phyloP scores from a whole-genome alignment of 1,140 invertebrate species.

The Pectinophora gossypiella region DNA sequence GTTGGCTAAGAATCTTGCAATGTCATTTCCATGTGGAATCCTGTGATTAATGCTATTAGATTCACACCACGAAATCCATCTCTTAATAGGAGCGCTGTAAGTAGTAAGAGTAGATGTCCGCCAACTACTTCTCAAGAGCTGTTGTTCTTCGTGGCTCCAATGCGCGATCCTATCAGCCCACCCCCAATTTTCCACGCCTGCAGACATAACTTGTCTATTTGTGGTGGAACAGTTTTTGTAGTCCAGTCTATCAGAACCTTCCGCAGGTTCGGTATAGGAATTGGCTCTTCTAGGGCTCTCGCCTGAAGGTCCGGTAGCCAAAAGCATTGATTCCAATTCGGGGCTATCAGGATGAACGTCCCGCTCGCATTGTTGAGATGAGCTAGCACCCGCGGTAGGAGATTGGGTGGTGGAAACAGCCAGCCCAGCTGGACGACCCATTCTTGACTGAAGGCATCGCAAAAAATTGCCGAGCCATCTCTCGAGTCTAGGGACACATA shows the following conservation, averaged over 20 bases:
- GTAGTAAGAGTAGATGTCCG: background rate
- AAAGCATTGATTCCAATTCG: conserved; percentile 25
- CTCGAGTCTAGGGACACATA: conserved; percentile 27
- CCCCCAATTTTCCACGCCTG: conserved; percentile 4
- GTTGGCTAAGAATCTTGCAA: background rate
- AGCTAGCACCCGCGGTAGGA: conserved; percentile 14
- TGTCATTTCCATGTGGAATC: too few relatives aligned
- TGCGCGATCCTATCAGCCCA: background rate
- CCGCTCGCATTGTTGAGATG: background rate
- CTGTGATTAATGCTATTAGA: too few relatives aligned
- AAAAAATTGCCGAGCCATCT: conserved; percentile 28
- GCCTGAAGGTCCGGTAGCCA: conserved; percentile 22
- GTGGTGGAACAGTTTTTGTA: background rate
- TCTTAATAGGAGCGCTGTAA: too few relatives aligned
- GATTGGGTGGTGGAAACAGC: conserved; percentile 37
- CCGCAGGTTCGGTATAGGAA: conserved; percentile 10
- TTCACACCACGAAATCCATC: too few relatives aligned
- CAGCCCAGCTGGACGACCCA: conserved; percentile 37
- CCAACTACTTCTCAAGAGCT: background rate
- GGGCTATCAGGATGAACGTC: conserved; percentile 10
- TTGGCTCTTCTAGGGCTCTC: conserved; percentile 13
- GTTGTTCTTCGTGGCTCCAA: background rate
- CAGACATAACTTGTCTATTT: background rate
- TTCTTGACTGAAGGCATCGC: conserved; percentile 33
- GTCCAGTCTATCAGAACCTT: background rate